Evolutionary conservation across 2,113 vertebrate species (phyloP), one percentile per base, ranked within the genome.

Genomic region (Brachyistius frenatus): DNA sequence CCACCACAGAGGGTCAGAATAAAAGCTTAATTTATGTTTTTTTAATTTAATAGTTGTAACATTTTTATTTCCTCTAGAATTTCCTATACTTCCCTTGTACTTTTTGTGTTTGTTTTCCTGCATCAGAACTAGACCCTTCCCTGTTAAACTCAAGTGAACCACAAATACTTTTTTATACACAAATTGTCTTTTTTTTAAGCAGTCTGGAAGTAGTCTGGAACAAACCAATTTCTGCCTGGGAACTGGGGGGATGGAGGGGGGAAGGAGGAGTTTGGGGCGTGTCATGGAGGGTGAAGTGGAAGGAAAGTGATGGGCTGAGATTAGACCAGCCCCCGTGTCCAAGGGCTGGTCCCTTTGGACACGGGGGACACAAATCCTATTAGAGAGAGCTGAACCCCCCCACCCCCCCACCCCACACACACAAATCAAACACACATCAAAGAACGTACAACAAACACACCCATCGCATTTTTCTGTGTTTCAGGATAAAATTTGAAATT

Each of bases 281-380:
- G 67, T 56, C 74, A 16, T 35, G 64, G 60, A 67, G 46, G 44
- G 3, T 52, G 11, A 68, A 50, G 72, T 69, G 58, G 64, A 64
- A 46, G 66, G 11, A 5, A 47, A 74, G 75, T 80, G 89, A 85
- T 67, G 41, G 65, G 79, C 66, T 66, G 58, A 86, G 81, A 87
- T 87, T 82, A 88, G 75, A 80, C 84, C 81, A 56, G 0, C 16
- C 57, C 31, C 11, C n/a, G 1, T 55, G 58, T 70, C 74, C 49
- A 61, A 61, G 62, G 32, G 49, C 64, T 53, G 88, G 84, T 87
- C 81, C 80, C 54, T 87, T 83, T 79, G 78, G 88, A 88, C 76
- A 88, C 67, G 67, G 73, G 82, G 74, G 82, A 75, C 76, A 64
- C 73, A 76, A 89, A 90, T 89, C 85, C 73, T 81, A 76, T 88